phyloP scores from a whole-genome alignment of 2,113 vertebrate genomes.

The Myxocyprinus asiaticus region DNA sequence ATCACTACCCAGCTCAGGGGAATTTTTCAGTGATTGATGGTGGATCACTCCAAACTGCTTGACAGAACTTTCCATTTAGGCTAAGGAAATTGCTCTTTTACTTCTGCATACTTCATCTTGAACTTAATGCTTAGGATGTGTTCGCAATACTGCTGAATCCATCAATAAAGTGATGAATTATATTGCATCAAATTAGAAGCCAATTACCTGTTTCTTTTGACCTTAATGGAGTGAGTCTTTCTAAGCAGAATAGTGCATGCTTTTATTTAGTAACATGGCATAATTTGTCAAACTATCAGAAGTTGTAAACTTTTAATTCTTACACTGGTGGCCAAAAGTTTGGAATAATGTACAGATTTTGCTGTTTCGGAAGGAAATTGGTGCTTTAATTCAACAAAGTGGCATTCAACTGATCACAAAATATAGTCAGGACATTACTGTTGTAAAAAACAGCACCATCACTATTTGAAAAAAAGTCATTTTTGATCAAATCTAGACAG shows the following conservation, averaged over 20 bases:
- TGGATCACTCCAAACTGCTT: constrained; percentile 88
- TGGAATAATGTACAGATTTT: too few relatives aligned
- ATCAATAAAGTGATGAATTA: constrained; percentile 74
- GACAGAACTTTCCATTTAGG: constrained; percentile 91
- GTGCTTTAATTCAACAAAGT: too few relatives aligned
- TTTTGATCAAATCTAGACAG: too few relatives aligned
- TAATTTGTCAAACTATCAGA: constrained; percentile 74
- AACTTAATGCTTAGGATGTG: constrained; percentile 59
- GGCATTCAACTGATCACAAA: too few relatives aligned
- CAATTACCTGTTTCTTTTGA: constrained; percentile 67
- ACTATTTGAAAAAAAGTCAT: too few relatives aligned
- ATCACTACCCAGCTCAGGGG: constrained; percentile 77
- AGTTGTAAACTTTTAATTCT: constrained; percentile 58
- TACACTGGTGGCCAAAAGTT: not conserved
- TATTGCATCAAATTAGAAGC: constrained; percentile 67
- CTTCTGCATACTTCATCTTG: constrained; percentile 81
- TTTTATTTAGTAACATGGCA: constrained; percentile 67
- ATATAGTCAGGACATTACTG: too few relatives aligned
- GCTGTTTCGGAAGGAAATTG: not conserved
- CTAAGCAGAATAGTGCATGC: constrained; percentile 60
- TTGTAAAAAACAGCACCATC: too few relatives aligned
- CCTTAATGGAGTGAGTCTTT: constrained; percentile 67
- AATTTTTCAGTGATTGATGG: constrained; percentile 91
- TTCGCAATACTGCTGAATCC: constrained; percentile 65
- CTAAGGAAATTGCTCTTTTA: constrained; percentile 89